Evolutionary conservation across 2,113 vertebrate genomes (phyloP).

Genomic region (Puntigrus tetrazona): DNA sequence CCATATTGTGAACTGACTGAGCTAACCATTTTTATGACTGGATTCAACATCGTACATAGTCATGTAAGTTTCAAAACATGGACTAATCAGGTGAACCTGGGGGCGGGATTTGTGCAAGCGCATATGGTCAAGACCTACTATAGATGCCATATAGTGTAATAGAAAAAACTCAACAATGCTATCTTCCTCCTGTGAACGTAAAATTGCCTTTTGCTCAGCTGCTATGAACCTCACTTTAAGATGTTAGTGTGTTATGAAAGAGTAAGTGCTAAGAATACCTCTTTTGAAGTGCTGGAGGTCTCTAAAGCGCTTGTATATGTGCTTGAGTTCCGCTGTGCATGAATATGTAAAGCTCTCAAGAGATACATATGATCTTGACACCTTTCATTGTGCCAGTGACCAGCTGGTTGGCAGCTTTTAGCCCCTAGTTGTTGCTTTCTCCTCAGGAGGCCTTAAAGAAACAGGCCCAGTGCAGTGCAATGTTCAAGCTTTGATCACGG

Average conservation of each 20-base stretch:
- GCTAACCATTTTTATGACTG: too few relatives aligned
- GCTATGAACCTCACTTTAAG: neutral
- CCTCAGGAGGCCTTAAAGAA: constrained; percentile 31
- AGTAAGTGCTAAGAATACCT: constrained; percentile 4
- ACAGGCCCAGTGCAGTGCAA: neutral
- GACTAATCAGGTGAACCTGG: neutral
- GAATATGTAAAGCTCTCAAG: constrained; percentile 30
- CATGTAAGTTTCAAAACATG: neutral
- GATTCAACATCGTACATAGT: too few relatives aligned
- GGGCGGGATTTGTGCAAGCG: neutral
- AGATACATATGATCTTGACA: constrained; percentile 26
- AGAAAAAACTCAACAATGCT: neutral
- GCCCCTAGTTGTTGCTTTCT: neutral
- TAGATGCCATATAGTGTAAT: neutral
- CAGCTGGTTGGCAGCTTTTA: constrained; percentile 18
- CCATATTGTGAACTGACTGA: too few relatives aligned
- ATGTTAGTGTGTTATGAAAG: constrained; percentile 10
- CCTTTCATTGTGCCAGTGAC: constrained; percentile 35
- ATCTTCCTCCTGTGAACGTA: neutral
- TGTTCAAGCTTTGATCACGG: constrained; percentile 31
- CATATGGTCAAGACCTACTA: neutral
- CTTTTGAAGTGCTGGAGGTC: constrained; percentile 2
- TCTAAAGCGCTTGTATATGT: constrained; percentile 4
- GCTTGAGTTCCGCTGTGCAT: neutral
- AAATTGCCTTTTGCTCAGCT: constrained; percentile 8